Conservation (phyloP, 2,797 vertebrate genomes). For the Meda fulgida region DNA sequence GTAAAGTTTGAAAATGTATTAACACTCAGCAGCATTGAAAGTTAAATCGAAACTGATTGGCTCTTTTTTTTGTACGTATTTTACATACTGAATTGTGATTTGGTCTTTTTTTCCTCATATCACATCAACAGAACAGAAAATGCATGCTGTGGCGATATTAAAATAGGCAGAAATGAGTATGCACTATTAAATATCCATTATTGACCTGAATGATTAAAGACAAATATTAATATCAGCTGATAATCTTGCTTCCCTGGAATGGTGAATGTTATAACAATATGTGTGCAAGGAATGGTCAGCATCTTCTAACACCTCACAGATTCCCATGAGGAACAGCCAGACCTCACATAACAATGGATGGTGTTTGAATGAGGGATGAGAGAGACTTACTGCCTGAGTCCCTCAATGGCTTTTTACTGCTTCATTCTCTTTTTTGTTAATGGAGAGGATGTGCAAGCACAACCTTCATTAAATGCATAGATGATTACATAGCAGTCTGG, state of each 20-base stretch:
- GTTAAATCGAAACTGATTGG: background rate
- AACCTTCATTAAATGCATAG: constrained; percentile 67
- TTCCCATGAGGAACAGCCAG: constrained; percentile 19
- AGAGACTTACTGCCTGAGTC: constrained; percentile 16
- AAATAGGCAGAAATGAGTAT: no score
- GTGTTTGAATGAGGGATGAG: constrained; percentile 8
- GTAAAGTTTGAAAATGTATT: background rate
- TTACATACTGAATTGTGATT: no score
- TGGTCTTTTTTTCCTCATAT: no score
- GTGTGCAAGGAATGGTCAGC: background rate
- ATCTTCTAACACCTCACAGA: constrained; percentile 6
- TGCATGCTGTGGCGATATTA: background rate
- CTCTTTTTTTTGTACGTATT: background rate
- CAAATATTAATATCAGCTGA: background rate
- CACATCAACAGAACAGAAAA: background rate
- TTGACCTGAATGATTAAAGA: no score
- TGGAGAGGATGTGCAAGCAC: constrained; percentile 55
- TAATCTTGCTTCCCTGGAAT: background rate
- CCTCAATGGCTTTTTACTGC: constrained; percentile 66
- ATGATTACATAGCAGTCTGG: constrained; percentile 57
- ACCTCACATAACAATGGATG: constrained; percentile 38
- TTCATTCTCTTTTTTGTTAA: constrained; percentile 52
- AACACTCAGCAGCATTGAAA: background rate
- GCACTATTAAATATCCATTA: background rate
- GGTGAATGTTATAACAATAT: background rate